Conservation (phyloP, 2,113 vertebrate species). For the Phyllopteryx taeniolatus region DNA sequence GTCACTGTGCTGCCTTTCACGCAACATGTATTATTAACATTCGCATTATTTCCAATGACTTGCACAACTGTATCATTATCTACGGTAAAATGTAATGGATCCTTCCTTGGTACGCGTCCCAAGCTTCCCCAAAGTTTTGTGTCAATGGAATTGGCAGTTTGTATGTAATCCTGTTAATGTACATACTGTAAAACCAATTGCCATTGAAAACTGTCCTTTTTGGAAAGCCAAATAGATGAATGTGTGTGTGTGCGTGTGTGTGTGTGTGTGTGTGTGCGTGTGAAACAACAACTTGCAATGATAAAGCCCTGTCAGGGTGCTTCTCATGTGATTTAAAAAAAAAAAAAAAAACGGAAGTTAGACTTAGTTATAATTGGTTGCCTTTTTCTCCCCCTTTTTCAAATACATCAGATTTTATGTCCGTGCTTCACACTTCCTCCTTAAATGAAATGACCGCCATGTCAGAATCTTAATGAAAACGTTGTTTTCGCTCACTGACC, state of each 20-base stretch:
- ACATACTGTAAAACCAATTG: too few species aligned
- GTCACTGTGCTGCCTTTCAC: too few species aligned
- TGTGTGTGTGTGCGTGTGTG: neutral
- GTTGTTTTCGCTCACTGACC: conserved; percentile 34
- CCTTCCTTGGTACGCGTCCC: too few species aligned
- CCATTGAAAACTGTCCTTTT: neutral
- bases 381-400: neutral
- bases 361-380: conserved; percentile 16
- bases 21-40: too few species aligned
- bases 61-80: too few species aligned
- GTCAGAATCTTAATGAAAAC: conserved; percentile 56
- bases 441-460: conserved; percentile 20
- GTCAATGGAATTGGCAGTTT: too few species aligned
- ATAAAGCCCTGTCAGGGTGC: neutral
- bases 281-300: neutral
- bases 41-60: too few species aligned
- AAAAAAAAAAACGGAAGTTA: conserved; percentile 26
- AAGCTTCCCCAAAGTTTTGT: too few species aligned
- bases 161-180: too few species aligned
- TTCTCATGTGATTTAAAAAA: conserved; percentile 31
- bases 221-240: neutral
- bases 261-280: neutral
- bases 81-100: too few species aligned
- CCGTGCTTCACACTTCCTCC: conserved; percentile 1
- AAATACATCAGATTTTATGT: neutral